Evolutionary conservation across 2,797 vertebrate genomes (phyloP).

Genomic region (Nyctibius grandis): DNA sequence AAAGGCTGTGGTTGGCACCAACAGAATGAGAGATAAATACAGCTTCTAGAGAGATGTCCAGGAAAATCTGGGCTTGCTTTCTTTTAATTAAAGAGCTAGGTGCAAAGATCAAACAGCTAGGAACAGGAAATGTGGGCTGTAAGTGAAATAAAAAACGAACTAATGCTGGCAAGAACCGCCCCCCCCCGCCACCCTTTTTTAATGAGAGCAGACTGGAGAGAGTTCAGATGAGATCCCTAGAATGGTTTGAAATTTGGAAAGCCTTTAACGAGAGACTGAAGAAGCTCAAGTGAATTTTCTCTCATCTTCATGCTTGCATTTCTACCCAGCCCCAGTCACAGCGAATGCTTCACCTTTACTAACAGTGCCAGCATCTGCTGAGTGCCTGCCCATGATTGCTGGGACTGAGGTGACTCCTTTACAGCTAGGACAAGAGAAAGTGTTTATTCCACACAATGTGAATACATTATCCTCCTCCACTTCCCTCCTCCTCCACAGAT

Average conservation of each 20-base stretch:
- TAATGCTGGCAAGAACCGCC: background rate
- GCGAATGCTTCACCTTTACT: background rate
- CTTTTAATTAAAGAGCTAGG: conserved; percentile 38
- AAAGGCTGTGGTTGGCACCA: background rate
- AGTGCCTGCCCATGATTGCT: background rate
- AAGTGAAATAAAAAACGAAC: background rate
- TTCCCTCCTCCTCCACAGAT: background rate
- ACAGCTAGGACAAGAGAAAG: background rate
- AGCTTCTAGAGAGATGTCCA: background rate
- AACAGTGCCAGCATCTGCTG: background rate
- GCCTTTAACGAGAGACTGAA: conserved; percentile 5
- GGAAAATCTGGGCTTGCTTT: background rate
- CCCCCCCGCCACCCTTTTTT: background rate
- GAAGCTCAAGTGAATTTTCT: background rate
- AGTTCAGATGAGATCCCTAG: background rate
- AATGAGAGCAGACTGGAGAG: conserved; percentile 2
- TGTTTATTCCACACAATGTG: background rate
- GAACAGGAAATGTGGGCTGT: background rate
- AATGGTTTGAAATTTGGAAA: background rate
- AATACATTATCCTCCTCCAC: no score
- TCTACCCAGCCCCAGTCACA: background rate
- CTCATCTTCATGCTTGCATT: background rate
- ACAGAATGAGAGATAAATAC: background rate
- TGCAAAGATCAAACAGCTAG: conserved; percentile 37
- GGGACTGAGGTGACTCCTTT: background rate